Percentiles rank a stretch among this genome's conserved stretches.
phyloP scores from a whole-genome alignment of 2,888 invertebrate genomes.

The Parnassius apollo region DNA sequence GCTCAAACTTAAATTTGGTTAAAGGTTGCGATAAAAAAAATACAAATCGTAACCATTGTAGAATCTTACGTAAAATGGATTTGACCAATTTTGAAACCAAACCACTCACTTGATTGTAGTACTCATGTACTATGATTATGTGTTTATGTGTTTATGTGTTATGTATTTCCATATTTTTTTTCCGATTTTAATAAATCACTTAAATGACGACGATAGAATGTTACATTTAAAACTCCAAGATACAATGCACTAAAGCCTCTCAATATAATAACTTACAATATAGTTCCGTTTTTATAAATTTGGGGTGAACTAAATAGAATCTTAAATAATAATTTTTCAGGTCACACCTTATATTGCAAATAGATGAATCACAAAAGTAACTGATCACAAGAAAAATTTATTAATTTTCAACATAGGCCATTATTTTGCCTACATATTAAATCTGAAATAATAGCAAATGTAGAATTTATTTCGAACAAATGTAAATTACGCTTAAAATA shows the following conservation, averaged over 20 bases:
- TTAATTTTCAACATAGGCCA: background rate
- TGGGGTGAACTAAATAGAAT: conserved; percentile 7
- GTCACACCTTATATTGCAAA: conserved; percentile 13
- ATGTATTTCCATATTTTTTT: background rate
- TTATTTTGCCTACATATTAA: background rate
- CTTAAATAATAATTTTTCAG: background rate
- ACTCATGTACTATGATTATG: no score
- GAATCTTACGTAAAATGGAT: no score
- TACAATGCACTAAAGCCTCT: conserved; percentile 16
- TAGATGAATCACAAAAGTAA: conserved; percentile 15
- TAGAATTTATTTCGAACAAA: no score
- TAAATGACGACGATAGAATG: background rate
- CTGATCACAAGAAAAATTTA: conserved; percentile 16
- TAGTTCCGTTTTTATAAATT: conserved; percentile 1
- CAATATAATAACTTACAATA: conserved; percentile 8
- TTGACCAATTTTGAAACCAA: no score
- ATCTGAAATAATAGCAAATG: no score
- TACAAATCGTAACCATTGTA: no score
- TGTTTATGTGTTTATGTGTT: no score
- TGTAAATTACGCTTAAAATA: background rate
- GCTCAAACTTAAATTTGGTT: no score
- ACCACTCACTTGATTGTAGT: no score
- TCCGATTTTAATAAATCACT: background rate
- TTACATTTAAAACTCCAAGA: conserved; percentile 3
- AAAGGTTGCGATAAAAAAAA: no score